Evolutionary conservation across 2,888 invertebrate genomes (phyloP).

Genomic region (Hylaea fasciaria): DNA sequence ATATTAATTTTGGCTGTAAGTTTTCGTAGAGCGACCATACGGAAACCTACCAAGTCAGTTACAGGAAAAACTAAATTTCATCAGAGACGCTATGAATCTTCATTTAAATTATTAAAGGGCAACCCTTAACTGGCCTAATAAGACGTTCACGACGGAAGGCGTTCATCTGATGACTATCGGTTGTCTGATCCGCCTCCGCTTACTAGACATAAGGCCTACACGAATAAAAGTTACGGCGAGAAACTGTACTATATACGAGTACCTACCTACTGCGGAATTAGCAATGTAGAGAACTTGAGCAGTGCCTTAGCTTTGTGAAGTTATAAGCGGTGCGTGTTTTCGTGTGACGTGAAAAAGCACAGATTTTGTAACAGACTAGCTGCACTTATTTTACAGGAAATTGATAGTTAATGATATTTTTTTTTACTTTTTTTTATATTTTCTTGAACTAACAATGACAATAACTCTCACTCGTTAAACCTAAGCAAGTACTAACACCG

Average conservation of each 20-base stretch:
- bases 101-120: constrained; percentile 19
- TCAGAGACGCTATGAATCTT: constrained; percentile 12
- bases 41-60: not conserved
- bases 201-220: constrained; percentile 12
- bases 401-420: too few relatives aligned
- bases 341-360: too few relatives aligned
- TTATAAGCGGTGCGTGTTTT: not conserved
- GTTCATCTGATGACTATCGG: constrained; percentile 38
- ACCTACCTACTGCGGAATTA: constrained; percentile 7
- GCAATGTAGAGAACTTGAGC: constrained; percentile 2
- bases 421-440: too few relatives aligned
- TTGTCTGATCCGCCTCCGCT: constrained; percentile 28
- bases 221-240: constrained; percentile 12
- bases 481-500: too few relatives aligned
- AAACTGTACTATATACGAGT: too few relatives aligned
- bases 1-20: too few relatives aligned
- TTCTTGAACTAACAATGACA: too few relatives aligned
- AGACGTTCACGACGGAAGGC: constrained; percentile 34
- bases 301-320: constrained; percentile 10
- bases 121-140: constrained; percentile 26
- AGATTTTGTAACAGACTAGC: too few relatives aligned
- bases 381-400: too few relatives aligned
- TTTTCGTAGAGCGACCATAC: too few relatives aligned
- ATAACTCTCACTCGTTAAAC: too few relatives aligned
- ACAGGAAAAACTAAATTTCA: constrained; percentile 20